A percentile compares a stretch with the other conserved stretches of the same genome.
Evolutionary conservation across 92 coral and sea anemone species (phyloP).

Genomic region (Zoanthus gigantus): DNA sequence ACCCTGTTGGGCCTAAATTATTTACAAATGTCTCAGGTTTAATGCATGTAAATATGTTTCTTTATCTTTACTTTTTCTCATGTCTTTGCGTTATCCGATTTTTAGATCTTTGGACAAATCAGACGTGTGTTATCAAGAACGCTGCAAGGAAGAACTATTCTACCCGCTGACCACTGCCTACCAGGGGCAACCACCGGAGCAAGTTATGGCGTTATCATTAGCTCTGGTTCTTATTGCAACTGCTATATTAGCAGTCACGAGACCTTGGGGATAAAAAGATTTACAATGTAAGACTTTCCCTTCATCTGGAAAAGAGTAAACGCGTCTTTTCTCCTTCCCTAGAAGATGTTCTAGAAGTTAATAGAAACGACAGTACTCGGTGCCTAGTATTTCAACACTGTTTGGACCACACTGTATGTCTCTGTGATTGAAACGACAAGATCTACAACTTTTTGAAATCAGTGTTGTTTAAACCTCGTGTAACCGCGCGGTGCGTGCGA

Average conservation of each 20-base stretch:
- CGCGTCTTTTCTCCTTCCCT: neutral
- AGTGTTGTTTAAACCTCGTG: too few relatives aligned
- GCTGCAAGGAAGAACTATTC: conserved; percentile 90
- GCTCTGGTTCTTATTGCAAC: conserved; percentile 73
- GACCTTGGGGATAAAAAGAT: conserved; percentile 79
- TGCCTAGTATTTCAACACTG: too few relatives aligned
- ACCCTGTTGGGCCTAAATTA: too few relatives aligned
- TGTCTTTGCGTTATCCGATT: neutral
- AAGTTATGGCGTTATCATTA: conserved; percentile 77
- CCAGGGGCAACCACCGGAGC: conserved; percentile 89
- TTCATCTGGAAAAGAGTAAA: neutral
- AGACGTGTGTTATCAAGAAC: conserved; percentile 85
- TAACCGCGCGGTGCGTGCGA: too few relatives aligned
- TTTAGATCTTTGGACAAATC: conserved; percentile 77
- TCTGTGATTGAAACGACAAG: too few relatives aligned
- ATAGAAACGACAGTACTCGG: too few relatives aligned
- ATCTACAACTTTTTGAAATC: too few relatives aligned
- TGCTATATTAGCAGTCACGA: conserved; percentile 69
- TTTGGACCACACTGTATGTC: too few relatives aligned
- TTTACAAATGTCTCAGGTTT: too few relatives aligned
- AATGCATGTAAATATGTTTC: too few relatives aligned
- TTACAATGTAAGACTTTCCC: neutral
- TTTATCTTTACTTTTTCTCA: neutral
- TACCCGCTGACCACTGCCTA: conserved; percentile 90
- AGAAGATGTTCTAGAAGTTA: neutral